Evolutionary conservation across 2,797 vertebrate species (phyloP).

Genomic region (Oceanodroma leucorhoa): DNA sequence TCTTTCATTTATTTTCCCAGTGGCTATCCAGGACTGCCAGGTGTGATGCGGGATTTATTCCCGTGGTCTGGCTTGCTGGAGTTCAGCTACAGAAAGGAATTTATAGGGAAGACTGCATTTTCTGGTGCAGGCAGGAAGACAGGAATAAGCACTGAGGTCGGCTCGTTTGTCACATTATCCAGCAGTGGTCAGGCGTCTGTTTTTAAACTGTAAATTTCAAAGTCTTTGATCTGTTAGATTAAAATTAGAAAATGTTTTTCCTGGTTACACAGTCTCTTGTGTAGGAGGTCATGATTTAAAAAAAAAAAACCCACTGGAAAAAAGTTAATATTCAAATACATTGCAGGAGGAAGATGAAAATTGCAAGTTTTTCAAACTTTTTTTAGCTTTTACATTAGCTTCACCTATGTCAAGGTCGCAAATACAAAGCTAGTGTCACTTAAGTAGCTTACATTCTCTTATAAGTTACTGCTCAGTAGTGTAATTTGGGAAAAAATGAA

Average conservation of each 20-base stretch:
- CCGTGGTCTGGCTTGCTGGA: neutral
- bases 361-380: neutral
- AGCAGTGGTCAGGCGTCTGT: neutral
- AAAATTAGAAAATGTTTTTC: slow-evolving; percentile 5
- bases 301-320: fast-evolving
- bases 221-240: neutral
- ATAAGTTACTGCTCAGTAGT: neutral
- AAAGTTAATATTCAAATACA: neutral
- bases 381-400: neutral
- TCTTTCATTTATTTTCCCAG: neutral
- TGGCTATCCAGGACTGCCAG: neutral
- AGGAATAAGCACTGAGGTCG: neutral
- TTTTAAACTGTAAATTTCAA: neutral
- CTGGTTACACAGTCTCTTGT: neutral
- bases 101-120: neutral
- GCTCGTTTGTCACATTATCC: neutral
- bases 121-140: neutral
- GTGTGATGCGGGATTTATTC: neutral
- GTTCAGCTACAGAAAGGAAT: neutral
- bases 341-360: neutral
- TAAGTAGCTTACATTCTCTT: neutral
- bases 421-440: neutral
- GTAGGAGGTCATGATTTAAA: neutral
- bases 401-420: neutral
- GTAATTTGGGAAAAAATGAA: too few relatives aligned